Evolutionary conservation across 2,113 vertebrate genomes (phyloP).

Genomic region (Arvicanthis niloticus): DNA sequence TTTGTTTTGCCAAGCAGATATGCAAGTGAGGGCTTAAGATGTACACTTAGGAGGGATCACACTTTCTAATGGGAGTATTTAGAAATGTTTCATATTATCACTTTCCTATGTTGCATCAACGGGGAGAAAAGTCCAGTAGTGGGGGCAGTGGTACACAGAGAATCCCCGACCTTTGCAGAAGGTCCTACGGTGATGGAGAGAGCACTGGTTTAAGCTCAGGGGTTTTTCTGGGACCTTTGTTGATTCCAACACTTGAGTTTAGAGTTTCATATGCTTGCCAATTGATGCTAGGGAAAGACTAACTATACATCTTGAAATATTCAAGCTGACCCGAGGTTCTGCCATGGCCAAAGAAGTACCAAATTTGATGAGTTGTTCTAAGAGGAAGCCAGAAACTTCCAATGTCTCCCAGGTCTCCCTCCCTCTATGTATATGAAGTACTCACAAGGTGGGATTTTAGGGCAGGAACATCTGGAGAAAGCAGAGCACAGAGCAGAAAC

Average conservation of each 20-base stretch:
- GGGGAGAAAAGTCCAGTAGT: neutral
- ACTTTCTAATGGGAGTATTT: neutral
- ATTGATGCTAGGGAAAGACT: conserved; percentile 2
- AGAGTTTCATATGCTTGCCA: conserved; percentile 56
- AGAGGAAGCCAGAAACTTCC: neutral
- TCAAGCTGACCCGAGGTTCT: neutral
- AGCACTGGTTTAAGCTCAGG: neutral
- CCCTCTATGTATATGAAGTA: neutral
- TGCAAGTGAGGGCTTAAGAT: conserved; percentile 68
- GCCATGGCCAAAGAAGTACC: neutral
- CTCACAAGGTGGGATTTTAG: neutral
- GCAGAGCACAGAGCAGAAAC: neutral
- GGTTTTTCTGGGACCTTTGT: neutral
- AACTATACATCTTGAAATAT: neutral
- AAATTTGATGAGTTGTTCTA: neutral
- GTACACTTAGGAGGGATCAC: conserved; percentile 58
- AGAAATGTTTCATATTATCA: neutral
- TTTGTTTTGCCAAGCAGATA: conserved; percentile 62
- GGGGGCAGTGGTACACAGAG: rapidly evolving
- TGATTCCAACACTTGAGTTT: neutral
- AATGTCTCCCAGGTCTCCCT: neutral
- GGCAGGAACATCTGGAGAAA: neutral
- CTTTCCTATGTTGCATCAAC: neutral
- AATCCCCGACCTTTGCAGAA: neutral
- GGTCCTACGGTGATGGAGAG: neutral